phyloP scores from a whole-genome alignment of 92 coral and sea anemone genomes.

The Porites evermanni region DNA sequence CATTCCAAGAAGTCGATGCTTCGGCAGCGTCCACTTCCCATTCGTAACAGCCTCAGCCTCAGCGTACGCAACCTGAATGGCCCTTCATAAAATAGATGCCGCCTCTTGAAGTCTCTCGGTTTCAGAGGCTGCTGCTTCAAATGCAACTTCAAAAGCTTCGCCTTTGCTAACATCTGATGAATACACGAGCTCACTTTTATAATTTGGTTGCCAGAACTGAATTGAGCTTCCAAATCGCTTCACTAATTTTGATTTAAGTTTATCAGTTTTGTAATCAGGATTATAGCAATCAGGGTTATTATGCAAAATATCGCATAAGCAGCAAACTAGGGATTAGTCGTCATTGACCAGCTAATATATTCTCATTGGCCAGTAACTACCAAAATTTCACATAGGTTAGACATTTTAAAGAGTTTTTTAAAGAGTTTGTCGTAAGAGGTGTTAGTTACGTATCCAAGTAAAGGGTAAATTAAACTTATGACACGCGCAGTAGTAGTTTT shows the following conservation, averaged over 20 bases:
- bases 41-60: background rate
- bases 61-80: background rate
- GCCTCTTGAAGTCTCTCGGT: background rate
- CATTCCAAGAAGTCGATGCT: no score
- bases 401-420: conserved; percentile 18
- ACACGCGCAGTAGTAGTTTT: conserved; percentile 32
- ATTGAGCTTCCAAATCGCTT: conserved; percentile 15
- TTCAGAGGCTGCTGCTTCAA: background rate
- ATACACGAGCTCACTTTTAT: conserved; percentile 11
- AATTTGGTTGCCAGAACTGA: conserved; percentile 31
- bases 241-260: background rate
- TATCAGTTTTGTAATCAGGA: background rate
- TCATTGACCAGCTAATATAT: background rate
- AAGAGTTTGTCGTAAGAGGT: conserved; percentile 3
- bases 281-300: background rate
- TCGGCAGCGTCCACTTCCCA: no score
- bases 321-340: conserved; percentile 1
- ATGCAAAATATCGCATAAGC: conserved; percentile 1
- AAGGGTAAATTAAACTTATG: conserved; percentile 31
- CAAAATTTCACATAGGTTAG: conserved; percentile 30
- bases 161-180: background rate
- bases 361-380: conserved; percentile 31
- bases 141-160: background rate
- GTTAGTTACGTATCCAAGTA: conserved; percentile 28
- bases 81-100: background rate